phyloP scores from a whole-genome alignment of 1,140 invertebrate genomes.

The Rhagoletis pomonella region DNA sequence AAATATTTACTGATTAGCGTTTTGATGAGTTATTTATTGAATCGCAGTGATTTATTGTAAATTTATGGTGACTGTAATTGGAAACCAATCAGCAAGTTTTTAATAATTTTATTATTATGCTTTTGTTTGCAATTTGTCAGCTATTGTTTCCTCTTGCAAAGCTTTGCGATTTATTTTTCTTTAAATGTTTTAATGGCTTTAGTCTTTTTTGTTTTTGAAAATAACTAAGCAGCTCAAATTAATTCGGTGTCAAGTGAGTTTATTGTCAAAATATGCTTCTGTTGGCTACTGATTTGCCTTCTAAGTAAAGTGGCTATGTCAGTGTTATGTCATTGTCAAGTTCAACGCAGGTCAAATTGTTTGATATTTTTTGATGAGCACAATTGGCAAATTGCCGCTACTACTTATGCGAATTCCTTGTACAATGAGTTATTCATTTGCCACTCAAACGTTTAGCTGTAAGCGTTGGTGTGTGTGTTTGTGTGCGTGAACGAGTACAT shows the following conservation, averaged over 20 bases:
- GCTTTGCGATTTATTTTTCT: too few species aligned
- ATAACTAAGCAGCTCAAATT: slow-evolving; percentile 12
- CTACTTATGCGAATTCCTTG: too few species aligned
- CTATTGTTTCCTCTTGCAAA: neutral
- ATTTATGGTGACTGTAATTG: slow-evolving; percentile 20
- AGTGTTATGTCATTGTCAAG: slow-evolving; percentile 14
- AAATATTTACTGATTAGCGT: slow-evolving; percentile 24
- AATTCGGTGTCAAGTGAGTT: slow-evolving; percentile 11
- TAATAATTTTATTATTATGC: slow-evolving; percentile 5
- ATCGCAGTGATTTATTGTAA: slow-evolving; percentile 17
- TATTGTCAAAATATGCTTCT: slow-evolving; percentile 2
- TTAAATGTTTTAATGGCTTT: too few species aligned
- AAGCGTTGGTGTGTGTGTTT: neutral
- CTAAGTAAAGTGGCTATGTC: neutral
- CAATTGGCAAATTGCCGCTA: too few species aligned
- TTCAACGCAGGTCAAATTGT: slow-evolving; percentile 6
- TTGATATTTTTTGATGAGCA: neutral
- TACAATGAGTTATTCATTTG: too few species aligned
- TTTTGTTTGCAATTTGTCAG: neutral
- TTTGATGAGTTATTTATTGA: slow-evolving; percentile 43
- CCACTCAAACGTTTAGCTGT: neutral
- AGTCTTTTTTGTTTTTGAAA: neutral
- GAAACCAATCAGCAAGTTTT: slow-evolving; percentile 43
- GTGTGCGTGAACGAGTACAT: neutral
- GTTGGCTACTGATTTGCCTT: slow-evolving; percentile 9